Evolutionary conservation across 2,113 vertebrate species (phyloP).

Genomic region (Chaenocephalus aceratus): DNA sequence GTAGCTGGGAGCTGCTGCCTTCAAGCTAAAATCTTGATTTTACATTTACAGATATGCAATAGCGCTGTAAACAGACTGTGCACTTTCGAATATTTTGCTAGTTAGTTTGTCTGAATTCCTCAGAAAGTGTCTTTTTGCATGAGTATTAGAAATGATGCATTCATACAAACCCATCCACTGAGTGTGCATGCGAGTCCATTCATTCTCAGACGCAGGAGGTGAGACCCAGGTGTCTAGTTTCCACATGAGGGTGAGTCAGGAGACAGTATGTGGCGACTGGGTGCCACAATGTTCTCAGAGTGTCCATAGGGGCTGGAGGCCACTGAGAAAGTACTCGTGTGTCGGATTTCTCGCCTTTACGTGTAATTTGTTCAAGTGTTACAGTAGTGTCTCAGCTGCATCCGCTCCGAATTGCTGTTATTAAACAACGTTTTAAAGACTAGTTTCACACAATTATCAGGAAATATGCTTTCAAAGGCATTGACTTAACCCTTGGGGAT

Average conservation of each 20-base stretch:
- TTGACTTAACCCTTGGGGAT: background rate
- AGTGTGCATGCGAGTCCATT: conserved; percentile 35
- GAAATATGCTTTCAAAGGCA: background rate
- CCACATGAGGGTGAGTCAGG: conserved; percentile 63
- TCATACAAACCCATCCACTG: conserved; percentile 31
- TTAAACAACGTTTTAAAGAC: background rate
- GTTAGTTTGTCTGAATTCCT: background rate
- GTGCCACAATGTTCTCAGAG: conserved; percentile 68
- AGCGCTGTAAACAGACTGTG: background rate
- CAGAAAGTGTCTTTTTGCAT: background rate
- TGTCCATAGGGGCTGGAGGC: conserved; percentile 45
- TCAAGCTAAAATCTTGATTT: background rate
- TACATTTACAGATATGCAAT: background rate
- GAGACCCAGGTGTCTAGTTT: conserved; percentile 63
- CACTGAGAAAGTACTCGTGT: conserved; percentile 26
- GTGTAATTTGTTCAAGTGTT: conserved; percentile 55
- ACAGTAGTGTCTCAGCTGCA: conserved; percentile 12
- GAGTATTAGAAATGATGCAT: background rate
- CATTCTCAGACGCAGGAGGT: conserved; percentile 44
- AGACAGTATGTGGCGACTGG: conserved; percentile 64
- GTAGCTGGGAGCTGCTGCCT: background rate
- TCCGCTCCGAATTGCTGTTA: conserved; percentile 1
- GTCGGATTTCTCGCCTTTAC: conserved; percentile 43
- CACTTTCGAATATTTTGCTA: background rate
- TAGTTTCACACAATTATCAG: background rate